Conservation (phyloP, 2,797 vertebrate genomes). For the Perodicticus potto region DNA sequence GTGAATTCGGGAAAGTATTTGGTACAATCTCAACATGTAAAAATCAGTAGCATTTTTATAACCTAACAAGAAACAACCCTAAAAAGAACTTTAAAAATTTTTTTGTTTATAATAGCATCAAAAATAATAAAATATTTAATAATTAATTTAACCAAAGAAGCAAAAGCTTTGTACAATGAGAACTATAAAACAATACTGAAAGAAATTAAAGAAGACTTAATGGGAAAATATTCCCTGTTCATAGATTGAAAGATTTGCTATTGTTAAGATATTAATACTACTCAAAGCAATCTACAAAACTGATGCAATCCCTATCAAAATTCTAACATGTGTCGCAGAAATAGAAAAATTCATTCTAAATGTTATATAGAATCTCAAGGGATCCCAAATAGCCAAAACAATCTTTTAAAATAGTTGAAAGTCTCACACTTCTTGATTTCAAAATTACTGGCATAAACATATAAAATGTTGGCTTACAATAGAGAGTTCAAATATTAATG, state of each 20-base stretch:
- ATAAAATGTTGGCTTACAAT: not conserved
- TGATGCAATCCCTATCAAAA: not conserved
- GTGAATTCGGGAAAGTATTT: not conserved
- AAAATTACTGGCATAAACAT: not conserved
- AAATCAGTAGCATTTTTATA: not conserved
- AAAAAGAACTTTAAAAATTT: not conserved
- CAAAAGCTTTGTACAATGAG: not conserved
- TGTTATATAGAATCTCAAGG: not conserved
- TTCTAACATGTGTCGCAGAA: not conserved
- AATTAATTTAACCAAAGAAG: not conserved
- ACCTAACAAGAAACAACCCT: not conserved
- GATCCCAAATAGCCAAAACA: not conserved
- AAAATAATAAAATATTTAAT: not conserved
- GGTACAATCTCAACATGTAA: not conserved
- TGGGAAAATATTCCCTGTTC: not conserved
- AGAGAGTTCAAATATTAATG: not conserved
- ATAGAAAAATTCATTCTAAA: not conserved
- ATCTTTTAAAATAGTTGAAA: not conserved
- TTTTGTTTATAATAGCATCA: not conserved
- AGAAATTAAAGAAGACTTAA: slow-evolving; percentile 25
- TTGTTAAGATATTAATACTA: not conserved
- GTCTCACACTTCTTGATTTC: not conserved
- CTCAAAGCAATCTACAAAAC: not conserved
- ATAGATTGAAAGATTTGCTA: not conserved
- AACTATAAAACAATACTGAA: not conserved